Evolutionary conservation across 2,113 vertebrate genomes (phyloP).

Genomic region (Charadrius vociferus): DNA sequence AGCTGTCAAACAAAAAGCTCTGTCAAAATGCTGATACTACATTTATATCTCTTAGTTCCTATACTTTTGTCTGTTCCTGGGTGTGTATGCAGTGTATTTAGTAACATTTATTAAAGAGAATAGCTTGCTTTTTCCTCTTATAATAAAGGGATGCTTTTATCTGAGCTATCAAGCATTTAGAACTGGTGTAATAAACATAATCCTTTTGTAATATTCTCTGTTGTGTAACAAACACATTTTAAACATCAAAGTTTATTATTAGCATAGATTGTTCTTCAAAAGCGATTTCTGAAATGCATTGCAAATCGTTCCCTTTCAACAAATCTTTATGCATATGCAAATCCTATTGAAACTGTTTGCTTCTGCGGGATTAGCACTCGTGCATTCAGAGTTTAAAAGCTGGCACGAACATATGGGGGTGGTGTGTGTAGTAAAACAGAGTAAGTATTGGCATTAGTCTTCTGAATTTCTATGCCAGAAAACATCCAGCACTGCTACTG

Average conservation of each 20-base stretch:
- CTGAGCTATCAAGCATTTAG: background rate
- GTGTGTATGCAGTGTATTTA: background rate
- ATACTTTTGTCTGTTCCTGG: background rate
- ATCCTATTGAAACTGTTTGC: background rate
- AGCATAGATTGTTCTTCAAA: constrained; percentile 35
- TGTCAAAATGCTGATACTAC: background rate
- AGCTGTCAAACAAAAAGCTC: background rate
- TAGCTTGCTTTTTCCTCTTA: rapidly evolving
- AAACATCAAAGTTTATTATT: constrained; percentile 35
- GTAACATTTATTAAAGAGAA: background rate
- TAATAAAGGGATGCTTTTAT: background rate
- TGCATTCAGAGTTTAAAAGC: background rate
- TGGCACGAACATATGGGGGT: background rate
- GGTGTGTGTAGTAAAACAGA: background rate
- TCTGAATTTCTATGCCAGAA: background rate
- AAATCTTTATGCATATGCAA: constrained; percentile 37
- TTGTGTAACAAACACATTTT: constrained; percentile 1
- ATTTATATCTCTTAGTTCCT: background rate
- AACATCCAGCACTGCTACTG: rapidly evolving
- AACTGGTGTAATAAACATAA: constrained; percentile 37
- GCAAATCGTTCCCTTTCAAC: background rate
- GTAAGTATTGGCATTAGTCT: background rate
- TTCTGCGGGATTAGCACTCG: background rate
- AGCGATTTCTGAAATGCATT: background rate
- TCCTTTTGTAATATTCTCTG: constrained; percentile 10